Conservation (phyloP, 2,888 invertebrate genomes). For the Andrena flavipes region DNA sequence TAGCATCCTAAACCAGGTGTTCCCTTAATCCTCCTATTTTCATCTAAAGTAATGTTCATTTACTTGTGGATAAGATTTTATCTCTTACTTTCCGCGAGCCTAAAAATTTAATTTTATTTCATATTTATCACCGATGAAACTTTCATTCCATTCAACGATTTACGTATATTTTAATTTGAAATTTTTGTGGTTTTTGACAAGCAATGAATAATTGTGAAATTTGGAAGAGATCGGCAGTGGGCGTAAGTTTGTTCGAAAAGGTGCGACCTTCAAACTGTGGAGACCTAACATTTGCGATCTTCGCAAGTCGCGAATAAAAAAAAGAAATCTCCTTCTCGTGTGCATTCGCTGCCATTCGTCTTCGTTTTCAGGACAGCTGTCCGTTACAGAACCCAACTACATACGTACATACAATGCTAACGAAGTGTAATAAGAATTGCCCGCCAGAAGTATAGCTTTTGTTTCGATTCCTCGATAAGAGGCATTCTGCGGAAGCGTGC, state of each 20-base stretch:
- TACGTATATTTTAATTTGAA: too few relatives aligned
- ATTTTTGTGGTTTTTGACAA: too few relatives aligned
- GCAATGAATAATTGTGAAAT: too few relatives aligned
- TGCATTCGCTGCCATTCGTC: not conserved
- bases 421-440: not conserved
- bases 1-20: too few relatives aligned
- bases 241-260: not conserved
- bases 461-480: not conserved
- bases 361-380: not conserved
- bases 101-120: too few relatives aligned
- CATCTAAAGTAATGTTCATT: too few relatives aligned
- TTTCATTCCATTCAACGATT: too few relatives aligned
- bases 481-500: not conserved
- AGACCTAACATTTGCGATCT: not conserved
- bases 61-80: too few relatives aligned
- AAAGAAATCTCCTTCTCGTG: not conserved
- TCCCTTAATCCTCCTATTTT: too few relatives aligned
- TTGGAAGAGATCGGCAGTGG: not conserved
- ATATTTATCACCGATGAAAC: too few relatives aligned
- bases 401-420: not conserved
- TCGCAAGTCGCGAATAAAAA: not conserved
- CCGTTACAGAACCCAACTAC: not conserved
- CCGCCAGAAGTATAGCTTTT: conserved; percentile 3
- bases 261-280: not conserved
- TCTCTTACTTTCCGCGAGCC: too few relatives aligned